Conservation (phyloP, 2,113 vertebrate species). For the Apus apus region DNA sequence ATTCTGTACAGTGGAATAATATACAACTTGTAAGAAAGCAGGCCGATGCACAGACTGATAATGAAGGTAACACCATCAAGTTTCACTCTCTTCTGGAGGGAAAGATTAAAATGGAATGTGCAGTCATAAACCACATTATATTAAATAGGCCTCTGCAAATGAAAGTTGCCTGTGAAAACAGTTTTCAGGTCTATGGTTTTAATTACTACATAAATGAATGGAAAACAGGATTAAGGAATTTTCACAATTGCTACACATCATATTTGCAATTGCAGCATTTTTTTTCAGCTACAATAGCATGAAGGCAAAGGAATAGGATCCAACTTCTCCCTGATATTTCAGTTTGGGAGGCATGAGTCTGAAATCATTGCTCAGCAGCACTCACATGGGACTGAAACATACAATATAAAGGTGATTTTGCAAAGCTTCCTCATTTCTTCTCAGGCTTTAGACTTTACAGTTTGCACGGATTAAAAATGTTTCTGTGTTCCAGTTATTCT, state of each 20-base stretch:
- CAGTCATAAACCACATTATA: not conserved
- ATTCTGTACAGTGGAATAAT: not conserved
- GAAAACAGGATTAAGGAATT: conserved; percentile 37
- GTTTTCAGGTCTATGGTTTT: conserved; percentile 46
- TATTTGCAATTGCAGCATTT: conserved; percentile 27
- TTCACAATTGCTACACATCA: conserved; percentile 35
- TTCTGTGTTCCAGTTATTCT: not conserved
- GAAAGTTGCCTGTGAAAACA: not conserved
- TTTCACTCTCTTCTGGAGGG: not conserved
- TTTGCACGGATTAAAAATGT: not conserved
- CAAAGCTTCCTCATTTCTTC: not conserved
- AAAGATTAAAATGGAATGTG: not conserved
- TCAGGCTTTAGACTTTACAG: not conserved
- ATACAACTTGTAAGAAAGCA: not conserved
- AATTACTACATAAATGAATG: conserved; percentile 40
- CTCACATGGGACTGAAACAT: not conserved
- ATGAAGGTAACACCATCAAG: not conserved
- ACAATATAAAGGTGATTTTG: not conserved
- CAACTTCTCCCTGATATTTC: not conserved
- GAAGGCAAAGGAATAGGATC: not conserved
- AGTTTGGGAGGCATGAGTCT: not conserved
- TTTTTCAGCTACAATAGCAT: conserved; percentile 31
- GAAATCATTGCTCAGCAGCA: not conserved
- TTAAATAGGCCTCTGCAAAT: conserved; percentile 15
- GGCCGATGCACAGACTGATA: not conserved